phyloP scores from a whole-genome alignment of 2,113 vertebrate genomes.

The Podiceps cristatus region DNA sequence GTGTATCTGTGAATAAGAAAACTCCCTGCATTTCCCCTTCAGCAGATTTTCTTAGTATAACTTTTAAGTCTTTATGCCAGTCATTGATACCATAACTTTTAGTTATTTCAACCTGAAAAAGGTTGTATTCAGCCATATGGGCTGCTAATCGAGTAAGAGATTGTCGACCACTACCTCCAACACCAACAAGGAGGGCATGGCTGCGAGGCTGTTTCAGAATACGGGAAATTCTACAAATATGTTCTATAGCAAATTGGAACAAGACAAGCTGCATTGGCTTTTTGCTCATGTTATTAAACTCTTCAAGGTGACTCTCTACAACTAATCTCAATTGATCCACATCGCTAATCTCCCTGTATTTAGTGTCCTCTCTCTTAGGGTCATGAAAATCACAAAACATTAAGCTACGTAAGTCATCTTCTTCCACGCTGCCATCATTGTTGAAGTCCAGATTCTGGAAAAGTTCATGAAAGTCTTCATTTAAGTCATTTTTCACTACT shows the following conservation, averaged over 20 bases:
- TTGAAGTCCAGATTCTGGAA: constrained; percentile 85
- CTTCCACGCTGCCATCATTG: constrained; percentile 82
- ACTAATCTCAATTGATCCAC: constrained; percentile 80
- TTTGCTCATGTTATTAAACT: constrained; percentile 89
- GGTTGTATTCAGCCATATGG: constrained; percentile 87
- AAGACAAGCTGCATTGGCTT: constrained; percentile 91
- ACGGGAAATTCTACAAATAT: constrained; percentile 89
- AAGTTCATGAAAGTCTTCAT: constrained; percentile 86
- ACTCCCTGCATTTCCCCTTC: constrained; percentile 85
- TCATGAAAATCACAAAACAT: constrained; percentile 95
- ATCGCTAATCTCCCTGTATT: constrained; percentile 83
- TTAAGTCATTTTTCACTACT: constrained; percentile 74
- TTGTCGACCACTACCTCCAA: constrained; percentile 91
- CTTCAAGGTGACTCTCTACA: constrained; percentile 86
- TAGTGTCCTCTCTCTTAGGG: constrained; percentile 84
- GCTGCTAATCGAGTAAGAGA: constrained; percentile 89
- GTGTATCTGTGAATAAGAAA: constrained; percentile 91
- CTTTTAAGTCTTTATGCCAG: constrained; percentile 90
- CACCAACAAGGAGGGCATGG: constrained; percentile 89
- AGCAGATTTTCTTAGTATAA: constrained; percentile 84
- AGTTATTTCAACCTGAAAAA: constrained; percentile 90
- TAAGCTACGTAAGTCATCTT: constrained; percentile 89
- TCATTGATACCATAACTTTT: constrained; percentile 85
- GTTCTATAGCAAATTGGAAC: constrained; percentile 91
- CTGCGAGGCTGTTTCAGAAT: constrained; percentile 90